A percentile compares a stretch with the other conserved stretches of the same genome.
phyloP scores from a whole-genome alignment of 2,888 invertebrate genomes.

The Laspeyria flexula region DNA sequence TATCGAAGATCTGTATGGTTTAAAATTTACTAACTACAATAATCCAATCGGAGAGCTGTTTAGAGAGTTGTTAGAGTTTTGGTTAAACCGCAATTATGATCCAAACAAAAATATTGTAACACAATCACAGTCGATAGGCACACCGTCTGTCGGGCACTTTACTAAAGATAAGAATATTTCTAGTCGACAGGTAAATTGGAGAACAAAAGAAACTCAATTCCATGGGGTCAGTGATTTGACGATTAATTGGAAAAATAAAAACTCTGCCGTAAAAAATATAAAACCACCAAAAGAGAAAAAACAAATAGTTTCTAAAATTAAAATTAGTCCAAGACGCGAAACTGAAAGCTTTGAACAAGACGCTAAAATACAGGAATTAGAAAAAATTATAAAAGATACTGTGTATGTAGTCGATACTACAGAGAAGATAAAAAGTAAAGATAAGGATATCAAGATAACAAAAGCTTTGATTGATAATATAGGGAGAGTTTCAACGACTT shows the following conservation, averaged over 20 bases:
- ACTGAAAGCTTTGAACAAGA: conserved; percentile 66
- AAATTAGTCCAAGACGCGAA: conserved; percentile 38
- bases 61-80: conserved; percentile 68
- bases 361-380: conserved; percentile 67
- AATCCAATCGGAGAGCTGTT: conserved; percentile 70
- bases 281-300: conserved; percentile 15
- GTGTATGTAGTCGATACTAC: conserved; percentile 67
- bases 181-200: conserved; percentile 44
- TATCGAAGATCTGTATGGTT: conserved; percentile 64
- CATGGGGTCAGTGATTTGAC: conserved; percentile 46
- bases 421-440: conserved; percentile 40
- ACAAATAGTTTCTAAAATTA: background rate
- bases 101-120: conserved; percentile 51
- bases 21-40: conserved; percentile 47
- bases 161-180: conserved; percentile 66
- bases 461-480: conserved; percentile 64
- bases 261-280: conserved; percentile 13
- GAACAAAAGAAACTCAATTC: conserved; percentile 64
- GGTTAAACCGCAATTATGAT: conserved; percentile 63
- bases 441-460: conserved; percentile 70
- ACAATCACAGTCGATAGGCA: conserved; percentile 54
- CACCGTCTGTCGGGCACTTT: conserved; percentile 60
- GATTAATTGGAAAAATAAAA: conserved; percentile 25
- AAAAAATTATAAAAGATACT: conserved; percentile 70
- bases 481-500: conserved; percentile 47